Evolutionary conservation across 2,797 vertebrate genomes (phyloP).

Genomic region (Miichthys miiuy): DNA sequence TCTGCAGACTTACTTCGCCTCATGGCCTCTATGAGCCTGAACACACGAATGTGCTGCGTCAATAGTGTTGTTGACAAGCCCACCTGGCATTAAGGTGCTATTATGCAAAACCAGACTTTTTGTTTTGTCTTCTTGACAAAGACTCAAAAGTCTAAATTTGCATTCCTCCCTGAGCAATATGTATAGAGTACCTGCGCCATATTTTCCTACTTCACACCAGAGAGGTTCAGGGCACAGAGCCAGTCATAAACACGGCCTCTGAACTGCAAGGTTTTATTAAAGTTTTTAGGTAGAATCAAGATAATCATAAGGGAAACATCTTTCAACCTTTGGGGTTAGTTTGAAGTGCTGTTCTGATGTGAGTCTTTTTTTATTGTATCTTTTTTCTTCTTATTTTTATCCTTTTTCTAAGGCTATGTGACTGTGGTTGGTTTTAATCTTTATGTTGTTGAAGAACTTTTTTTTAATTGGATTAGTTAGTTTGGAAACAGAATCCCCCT

Average conservation of each 20-base stretch:
- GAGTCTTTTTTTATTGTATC: background rate
- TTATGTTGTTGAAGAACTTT: background rate
- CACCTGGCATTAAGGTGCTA: constrained; percentile 16
- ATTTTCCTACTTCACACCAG: background rate
- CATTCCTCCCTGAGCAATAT: constrained; percentile 23
- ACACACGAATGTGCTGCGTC: constrained; percentile 7
- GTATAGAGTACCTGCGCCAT: constrained; percentile 1
- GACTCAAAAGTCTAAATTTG: constrained; percentile 9
- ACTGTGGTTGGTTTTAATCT: constrained; percentile 33
- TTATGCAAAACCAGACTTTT: constrained; percentile 36
- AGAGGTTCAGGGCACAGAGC: constrained; percentile 18
- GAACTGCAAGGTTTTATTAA: constrained; percentile 18
- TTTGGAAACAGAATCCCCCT: background rate
- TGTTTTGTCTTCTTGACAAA: constrained; percentile 19
- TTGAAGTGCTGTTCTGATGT: background rate
- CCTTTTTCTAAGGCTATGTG: background rate
- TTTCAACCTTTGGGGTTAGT: constrained; percentile 5
- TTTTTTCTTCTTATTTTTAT: too few species aligned
- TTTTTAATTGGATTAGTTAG: background rate
- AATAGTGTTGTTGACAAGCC: constrained; percentile 30
- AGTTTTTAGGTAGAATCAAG: constrained; percentile 7
- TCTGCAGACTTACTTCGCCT: constrained; percentile 30
- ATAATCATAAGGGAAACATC: background rate
- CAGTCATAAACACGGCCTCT: constrained; percentile 1
- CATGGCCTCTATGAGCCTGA: constrained; percentile 16